Conservation (phyloP, 2,797 vertebrate species). For the Synanceia verrucosa region DNA sequence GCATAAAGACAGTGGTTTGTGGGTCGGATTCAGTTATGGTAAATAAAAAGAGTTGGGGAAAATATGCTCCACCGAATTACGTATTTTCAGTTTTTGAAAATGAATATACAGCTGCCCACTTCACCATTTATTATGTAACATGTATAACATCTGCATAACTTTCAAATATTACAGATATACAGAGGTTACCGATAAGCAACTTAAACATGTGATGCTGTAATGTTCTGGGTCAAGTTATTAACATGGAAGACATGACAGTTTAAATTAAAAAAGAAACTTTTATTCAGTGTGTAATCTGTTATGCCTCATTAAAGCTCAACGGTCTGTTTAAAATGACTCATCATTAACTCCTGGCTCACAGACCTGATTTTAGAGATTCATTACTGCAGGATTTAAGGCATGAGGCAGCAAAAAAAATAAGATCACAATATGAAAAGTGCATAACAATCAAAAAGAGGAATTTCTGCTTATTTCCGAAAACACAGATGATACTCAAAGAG, state of each 20-base stretch:
- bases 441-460: constrained; percentile 13
- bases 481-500: constrained; percentile 25
- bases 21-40: too few species aligned
- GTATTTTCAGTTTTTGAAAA: too few species aligned
- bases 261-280: not conserved
- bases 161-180: too few species aligned
- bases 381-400: constrained; percentile 27
- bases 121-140: too few species aligned
- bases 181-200: not conserved
- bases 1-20: too few species aligned
- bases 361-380: constrained; percentile 44
- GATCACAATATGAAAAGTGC: constrained; percentile 12
- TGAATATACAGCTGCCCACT: too few species aligned
- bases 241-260: constrained; percentile 4
- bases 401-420: not conserved
- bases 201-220: constrained; percentile 2
- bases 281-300: constrained; percentile 46
- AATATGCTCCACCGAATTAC: too few species aligned
- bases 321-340: constrained; percentile 65
- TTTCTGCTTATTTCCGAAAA: too few species aligned
- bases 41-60: too few species aligned
- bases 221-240: constrained; percentile 19
- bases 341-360: constrained; percentile 55
- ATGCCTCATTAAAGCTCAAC: constrained; percentile 58
- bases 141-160: too few species aligned